Conservation (phyloP, 2,113 vertebrate genomes). For the Abramis brama region DNA sequence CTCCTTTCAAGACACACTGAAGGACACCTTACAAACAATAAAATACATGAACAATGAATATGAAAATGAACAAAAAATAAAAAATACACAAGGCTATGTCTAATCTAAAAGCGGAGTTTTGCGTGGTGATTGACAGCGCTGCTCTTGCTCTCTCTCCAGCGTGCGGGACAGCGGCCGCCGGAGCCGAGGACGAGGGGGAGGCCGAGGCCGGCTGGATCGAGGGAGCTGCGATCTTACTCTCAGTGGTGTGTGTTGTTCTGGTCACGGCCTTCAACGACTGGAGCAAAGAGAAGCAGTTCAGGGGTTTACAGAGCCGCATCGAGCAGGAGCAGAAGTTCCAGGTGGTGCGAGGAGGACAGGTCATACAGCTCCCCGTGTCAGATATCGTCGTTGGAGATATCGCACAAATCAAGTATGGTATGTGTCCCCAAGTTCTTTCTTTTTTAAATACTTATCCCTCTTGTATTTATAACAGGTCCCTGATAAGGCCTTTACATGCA, state of each 20-base stretch:
- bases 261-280: conserved; percentile 99
- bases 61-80: too few relatives aligned
- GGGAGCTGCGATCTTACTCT: conserved; percentile 95
- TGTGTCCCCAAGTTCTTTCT: conserved; percentile 52
- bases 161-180: conserved; percentile 81
- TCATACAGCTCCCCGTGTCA: conserved; percentile 94
- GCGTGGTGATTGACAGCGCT: too few relatives aligned
- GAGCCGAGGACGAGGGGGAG: conserved; percentile 92
- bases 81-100: too few relatives aligned
- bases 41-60: too few relatives aligned
- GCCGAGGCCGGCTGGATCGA: conserved; percentile 97
- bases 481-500: not conserved
- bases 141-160: conserved; percentile 65
- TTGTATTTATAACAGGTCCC: not conserved
- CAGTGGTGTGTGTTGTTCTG: conserved; percentile 95
- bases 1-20: too few relatives aligned
- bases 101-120: too few relatives aligned
- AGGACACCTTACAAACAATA: too few relatives aligned
- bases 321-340: conserved; percentile 99
- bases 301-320: conserved; percentile 97
- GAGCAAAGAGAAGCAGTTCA: conserved; percentile 99
- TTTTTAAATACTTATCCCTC: not conserved
- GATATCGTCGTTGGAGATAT: conserved; percentile 97
- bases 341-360: conserved; percentile 88
- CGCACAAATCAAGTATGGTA: conserved; percentile 96